Conservation (phyloP, 2,797 vertebrate genomes). For the Acanthiza pusilla region DNA sequence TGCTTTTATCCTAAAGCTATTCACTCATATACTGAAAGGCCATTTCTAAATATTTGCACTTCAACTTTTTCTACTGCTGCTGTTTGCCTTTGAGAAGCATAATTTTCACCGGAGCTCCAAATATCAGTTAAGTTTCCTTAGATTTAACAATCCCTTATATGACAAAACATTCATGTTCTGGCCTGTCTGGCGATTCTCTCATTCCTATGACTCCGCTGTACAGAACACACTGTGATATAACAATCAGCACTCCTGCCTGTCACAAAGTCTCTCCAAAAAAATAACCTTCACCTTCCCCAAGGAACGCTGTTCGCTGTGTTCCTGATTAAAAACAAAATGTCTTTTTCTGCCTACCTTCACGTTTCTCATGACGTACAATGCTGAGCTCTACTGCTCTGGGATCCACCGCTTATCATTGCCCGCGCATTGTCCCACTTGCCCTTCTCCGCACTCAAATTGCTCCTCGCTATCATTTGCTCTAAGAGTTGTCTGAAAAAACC, state of each 20-base stretch:
- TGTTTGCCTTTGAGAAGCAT: not conserved
- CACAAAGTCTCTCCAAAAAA: not conserved
- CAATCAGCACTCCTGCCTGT: not conserved
- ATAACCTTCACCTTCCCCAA: not conserved
- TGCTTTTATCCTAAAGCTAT: not conserved
- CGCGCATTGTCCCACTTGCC: not conserved
- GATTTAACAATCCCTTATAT: not conserved
- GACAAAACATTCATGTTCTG: not conserved
- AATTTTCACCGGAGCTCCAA: not conserved
- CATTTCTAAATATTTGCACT: not conserved
- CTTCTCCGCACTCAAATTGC: not conserved
- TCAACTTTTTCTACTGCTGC: not conserved
- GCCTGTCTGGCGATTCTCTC: not conserved
- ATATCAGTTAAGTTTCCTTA: not conserved
- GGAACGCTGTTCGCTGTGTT: not conserved
- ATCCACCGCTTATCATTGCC: rapidly evolving
- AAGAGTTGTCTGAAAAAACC: not conserved
- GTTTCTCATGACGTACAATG: not conserved
- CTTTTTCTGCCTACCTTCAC: not conserved
- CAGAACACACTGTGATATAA: not conserved
- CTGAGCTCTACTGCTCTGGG: not conserved
- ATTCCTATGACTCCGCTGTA: not conserved
- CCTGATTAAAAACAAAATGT: not conserved
- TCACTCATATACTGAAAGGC: not conserved
- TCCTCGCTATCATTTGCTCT: not conserved